Percentiles rank a stretch among this genome's conserved stretches.
Conservation (phyloP, 1,140 invertebrate genomes). For the Drosophila bifasciata region DNA sequence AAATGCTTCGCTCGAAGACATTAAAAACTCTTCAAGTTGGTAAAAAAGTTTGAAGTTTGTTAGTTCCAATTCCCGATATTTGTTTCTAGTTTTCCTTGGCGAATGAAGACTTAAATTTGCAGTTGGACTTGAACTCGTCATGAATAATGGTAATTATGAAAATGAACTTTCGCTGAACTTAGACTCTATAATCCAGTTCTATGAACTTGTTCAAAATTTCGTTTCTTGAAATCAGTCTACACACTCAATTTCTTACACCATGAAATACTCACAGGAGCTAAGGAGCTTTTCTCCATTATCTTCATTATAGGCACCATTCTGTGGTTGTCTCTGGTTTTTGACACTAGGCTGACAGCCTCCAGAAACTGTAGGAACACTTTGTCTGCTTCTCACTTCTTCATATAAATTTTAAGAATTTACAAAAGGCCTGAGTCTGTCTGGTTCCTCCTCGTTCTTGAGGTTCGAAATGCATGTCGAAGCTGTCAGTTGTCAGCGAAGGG, state of each 20-base stretch:
- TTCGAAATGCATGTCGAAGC: conserved; percentile 41
- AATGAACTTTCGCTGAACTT: conserved; percentile 30
- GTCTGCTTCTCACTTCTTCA: conserved; percentile 38
- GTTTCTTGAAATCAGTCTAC: conserved; percentile 35
- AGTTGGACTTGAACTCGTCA: conserved; percentile 48
- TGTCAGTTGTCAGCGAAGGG: conserved; percentile 6
- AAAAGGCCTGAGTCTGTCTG: conserved; percentile 41
- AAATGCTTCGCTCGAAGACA: conserved; percentile 62
- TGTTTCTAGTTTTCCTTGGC: conserved; percentile 36
- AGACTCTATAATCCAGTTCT: conserved; percentile 30
- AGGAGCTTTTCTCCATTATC: conserved; percentile 23
- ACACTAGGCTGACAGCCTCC: conserved; percentile 25
- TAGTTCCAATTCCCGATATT: conserved; percentile 3
- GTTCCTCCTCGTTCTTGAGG: conserved; percentile 34
- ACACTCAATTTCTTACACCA: conserved; percentile 45
- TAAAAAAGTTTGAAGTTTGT: conserved; percentile 53
- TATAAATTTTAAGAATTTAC: conserved; percentile 49
- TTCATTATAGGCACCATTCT: conserved; percentile 59
- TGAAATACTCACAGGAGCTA: conserved; percentile 9
- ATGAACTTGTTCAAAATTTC: conserved; percentile 30
- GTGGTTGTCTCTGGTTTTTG: conserved; percentile 27
- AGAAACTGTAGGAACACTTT: conserved; percentile 40
- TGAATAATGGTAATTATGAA: conserved; percentile 65
- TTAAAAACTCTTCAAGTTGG: conserved; percentile 59
- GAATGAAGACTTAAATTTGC: conserved; percentile 18